These are phyloP conservation scores for Sus cebifrons DNA, from an alignment of 2,797 vertebrate species.

Conservation along the genomic window DNA sequence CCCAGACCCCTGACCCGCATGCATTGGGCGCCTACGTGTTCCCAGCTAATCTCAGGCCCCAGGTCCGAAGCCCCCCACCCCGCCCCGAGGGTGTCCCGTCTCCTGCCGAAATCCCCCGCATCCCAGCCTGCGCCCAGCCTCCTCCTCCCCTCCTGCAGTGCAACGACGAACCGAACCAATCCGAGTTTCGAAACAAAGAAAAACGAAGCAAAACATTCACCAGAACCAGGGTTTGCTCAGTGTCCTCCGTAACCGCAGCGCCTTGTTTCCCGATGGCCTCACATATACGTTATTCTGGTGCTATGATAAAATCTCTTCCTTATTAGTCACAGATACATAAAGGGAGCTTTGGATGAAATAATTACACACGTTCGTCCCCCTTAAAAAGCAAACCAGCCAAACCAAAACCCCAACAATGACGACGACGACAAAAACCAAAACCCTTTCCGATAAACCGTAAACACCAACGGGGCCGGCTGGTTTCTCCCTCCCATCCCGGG, in stretches of 20 bases:
- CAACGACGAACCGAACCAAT: conserved; percentile 71
- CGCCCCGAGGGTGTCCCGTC: conserved; percentile 52
- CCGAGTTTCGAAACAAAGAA: background rate
- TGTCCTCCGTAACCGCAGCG: background rate
- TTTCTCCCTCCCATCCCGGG: rapidly evolving
- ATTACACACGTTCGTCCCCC: conserved; percentile 82
- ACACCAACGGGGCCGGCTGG: conserved; percentile 39
- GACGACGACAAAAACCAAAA: conserved; percentile 48
- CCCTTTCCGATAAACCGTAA: conserved; percentile 83
- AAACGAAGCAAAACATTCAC: conserved; percentile 47
- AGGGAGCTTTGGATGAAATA: conserved; percentile 89
- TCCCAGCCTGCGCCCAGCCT: conserved; percentile 56
- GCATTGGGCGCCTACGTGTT: conserved; percentile 91
- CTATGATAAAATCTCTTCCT: conserved; percentile 85
- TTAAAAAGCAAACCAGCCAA: conserved; percentile 51
- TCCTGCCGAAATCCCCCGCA: conserved; percentile 71
- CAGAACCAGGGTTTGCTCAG: conserved; percentile 75
- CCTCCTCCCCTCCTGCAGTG: conserved; percentile 81
- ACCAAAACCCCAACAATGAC: conserved; percentile 55
- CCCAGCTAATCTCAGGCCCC: conserved; percentile 88
- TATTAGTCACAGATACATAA: conserved; percentile 89
- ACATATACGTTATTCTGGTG: conserved; percentile 85
- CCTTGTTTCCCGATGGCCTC: conserved; percentile 69
- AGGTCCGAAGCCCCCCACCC: conserved; percentile 72
- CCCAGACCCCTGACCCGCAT: conserved; percentile 92